phyloP scores from a whole-genome alignment of 2,113 vertebrate species.

The Erinaceus europaeus region DNA sequence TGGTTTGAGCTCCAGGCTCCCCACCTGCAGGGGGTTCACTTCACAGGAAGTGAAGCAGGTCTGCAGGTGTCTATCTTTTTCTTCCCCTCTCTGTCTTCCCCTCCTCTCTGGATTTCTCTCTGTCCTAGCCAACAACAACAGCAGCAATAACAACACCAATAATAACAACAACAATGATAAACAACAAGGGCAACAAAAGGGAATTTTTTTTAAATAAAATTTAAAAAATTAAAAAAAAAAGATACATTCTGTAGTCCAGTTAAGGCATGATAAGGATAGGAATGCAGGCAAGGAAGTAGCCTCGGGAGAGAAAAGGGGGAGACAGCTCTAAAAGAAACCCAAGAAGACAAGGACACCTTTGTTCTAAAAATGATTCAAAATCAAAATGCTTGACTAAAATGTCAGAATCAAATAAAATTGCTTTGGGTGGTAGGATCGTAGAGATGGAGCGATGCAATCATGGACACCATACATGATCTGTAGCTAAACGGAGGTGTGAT shows the following conservation, averaged over 20 bases:
- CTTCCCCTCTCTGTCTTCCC: no score
- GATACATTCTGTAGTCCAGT: not conserved
- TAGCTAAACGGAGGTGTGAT: not conserved
- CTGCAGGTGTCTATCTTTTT: no score
- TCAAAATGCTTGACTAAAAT: not conserved
- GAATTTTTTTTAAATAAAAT: not conserved
- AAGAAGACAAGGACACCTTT: not conserved
- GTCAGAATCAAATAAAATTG: not conserved
- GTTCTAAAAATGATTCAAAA: not conserved
- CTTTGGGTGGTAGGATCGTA: not conserved
- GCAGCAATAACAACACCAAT: no score
- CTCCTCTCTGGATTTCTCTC: no score
- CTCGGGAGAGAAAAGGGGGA: no score
- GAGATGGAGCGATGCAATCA: not conserved
- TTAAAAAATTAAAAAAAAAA: no score
- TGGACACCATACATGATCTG: not conserved
- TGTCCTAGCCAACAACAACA: no score
- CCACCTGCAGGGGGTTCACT: no score
- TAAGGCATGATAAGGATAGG: not conserved
- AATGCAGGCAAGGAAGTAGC: not conserved
- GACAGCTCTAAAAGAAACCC: not conserved
- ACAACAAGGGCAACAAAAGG: no score
- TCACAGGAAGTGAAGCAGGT: no score
- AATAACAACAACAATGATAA: no score
- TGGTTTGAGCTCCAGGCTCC: no score